Percentiles rank a stretch among this genome's conserved stretches.
Evolutionary conservation across 2,797 vertebrate species (phyloP).

Genomic region (Helarctos malayanus): DNA sequence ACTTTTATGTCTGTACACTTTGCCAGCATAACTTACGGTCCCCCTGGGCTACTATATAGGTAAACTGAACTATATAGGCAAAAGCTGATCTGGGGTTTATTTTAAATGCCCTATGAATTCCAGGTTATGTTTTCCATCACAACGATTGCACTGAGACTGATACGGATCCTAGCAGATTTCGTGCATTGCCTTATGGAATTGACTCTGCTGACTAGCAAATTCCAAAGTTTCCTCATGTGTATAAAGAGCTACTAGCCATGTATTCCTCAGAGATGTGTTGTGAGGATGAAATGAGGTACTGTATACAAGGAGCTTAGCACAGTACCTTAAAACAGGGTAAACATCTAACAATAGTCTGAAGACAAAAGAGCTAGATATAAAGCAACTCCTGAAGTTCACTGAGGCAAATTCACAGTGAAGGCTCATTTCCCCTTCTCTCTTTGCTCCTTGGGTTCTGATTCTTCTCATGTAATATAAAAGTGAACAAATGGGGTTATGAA

Average conservation of each 20-base stretch:
- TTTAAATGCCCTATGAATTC: conserved; percentile 1
- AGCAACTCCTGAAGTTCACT: not conserved
- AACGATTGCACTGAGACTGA: not conserved
- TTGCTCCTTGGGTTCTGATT: not conserved
- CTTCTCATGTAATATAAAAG: conserved; percentile 2
- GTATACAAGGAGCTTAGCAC: not conserved
- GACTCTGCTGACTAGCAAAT: not conserved
- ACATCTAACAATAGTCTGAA: not conserved
- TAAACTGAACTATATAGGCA: not conserved
- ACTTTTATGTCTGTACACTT: not conserved
- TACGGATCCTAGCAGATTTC: not conserved
- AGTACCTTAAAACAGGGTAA: not conserved
- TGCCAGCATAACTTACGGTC: not conserved
- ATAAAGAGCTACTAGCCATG: not conserved
- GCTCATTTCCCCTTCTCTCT: not conserved
- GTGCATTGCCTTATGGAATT: not conserved
- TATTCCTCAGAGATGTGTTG: not conserved
- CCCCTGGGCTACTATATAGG: not conserved
- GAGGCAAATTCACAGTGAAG: not conserved
- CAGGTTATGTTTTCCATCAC: not conserved
- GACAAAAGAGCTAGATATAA: not conserved
- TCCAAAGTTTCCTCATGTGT: not conserved
- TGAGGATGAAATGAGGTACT: not conserved
- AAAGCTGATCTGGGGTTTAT: not conserved
- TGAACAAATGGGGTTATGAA: not conserved